A percentile compares a stretch with the other conserved stretches of the same genome.
These are phyloP conservation scores for Apeltes quadracus DNA, from an alignment of 2,113 vertebrate species.

Conservation along the genomic window DNA sequence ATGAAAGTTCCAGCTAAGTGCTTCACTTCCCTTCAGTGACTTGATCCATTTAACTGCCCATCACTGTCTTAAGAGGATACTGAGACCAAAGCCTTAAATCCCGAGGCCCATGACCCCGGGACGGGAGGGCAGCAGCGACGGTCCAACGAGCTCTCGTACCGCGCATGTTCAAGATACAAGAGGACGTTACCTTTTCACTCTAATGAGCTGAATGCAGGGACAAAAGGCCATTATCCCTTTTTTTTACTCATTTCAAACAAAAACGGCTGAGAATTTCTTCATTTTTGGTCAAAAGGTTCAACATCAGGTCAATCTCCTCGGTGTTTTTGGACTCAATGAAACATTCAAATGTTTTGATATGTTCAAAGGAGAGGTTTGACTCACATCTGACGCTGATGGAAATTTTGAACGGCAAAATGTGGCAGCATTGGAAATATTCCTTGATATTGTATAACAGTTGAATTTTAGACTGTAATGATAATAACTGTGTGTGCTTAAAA, in stretches of 20 bases:
- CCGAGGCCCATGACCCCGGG: slow-evolving; percentile 25
- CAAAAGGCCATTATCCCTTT: slow-evolving; percentile 7
- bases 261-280: background rate
- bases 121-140: slow-evolving; percentile 14
- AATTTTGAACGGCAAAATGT: background rate
- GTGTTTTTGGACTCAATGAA: background rate
- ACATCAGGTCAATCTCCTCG: background rate
- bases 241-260: background rate
- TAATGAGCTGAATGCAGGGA: slow-evolving; percentile 21
- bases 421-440: background rate
- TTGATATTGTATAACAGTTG: background rate
- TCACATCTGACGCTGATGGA: background rate
- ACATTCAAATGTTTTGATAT: background rate
- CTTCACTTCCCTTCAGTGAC: slow-evolving; percentile 58
- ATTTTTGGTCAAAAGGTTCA: slow-evolving; percentile 7
- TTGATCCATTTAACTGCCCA: slow-evolving; percentile 75
- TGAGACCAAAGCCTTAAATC: slow-evolving; percentile 74
- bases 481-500: background rate
- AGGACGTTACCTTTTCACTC: background rate
- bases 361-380: slow-evolving; percentile 1
- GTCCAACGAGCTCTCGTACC: slow-evolving; percentile 12
- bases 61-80: slow-evolving; percentile 75
- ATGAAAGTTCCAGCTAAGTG: slow-evolving; percentile 68
- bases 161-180: slow-evolving; percentile 6
- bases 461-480: background rate